phyloP scores from a whole-genome alignment of 2,888 invertebrate genomes.

The Globia sparganii region DNA sequence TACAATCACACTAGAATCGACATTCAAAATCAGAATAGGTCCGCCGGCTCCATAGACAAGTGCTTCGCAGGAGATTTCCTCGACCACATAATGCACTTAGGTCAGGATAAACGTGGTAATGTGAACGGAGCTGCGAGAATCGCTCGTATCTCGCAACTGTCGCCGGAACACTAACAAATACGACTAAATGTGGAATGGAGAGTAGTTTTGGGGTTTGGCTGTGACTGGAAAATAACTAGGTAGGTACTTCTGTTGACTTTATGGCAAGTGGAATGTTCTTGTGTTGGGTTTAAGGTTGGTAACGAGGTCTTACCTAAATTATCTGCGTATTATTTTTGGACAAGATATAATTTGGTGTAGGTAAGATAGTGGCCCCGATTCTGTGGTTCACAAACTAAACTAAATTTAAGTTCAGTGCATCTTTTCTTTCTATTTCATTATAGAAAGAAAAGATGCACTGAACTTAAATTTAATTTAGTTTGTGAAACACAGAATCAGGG shows the following conservation, averaged over 20 bases:
- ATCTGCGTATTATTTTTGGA: neutral
- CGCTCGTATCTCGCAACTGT: slow-evolving; percentile 56
- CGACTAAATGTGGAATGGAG: slow-evolving; percentile 29
- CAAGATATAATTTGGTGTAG: neutral
- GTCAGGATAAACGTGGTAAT: slow-evolving; percentile 73
- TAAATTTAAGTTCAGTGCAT: no score
- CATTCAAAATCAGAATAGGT: slow-evolving; percentile 56
- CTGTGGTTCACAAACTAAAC: no score
- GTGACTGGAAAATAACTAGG: neutral
- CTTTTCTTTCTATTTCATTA: no score
- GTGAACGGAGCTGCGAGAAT: slow-evolving; percentile 64
- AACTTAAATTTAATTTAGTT: no score
- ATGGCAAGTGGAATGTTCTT: neutral
- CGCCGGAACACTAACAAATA: slow-evolving; percentile 38
- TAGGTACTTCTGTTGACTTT: slow-evolving; percentile 1
- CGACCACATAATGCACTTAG: slow-evolving; percentile 80
- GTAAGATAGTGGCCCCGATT: no score
- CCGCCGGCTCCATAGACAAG: slow-evolving; percentile 68
- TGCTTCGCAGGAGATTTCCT: slow-evolving; percentile 74
- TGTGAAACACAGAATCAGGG: no score
- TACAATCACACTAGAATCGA: slow-evolving; percentile 30
- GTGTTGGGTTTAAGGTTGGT: neutral
- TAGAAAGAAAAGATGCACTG: no score
- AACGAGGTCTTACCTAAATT: neutral
- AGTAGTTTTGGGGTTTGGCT: slow-evolving; percentile 3